These are phyloP conservation scores for Pammene aurita DNA, from an alignment of 2,888 invertebrate species.

Conservation along the genomic window DNA sequence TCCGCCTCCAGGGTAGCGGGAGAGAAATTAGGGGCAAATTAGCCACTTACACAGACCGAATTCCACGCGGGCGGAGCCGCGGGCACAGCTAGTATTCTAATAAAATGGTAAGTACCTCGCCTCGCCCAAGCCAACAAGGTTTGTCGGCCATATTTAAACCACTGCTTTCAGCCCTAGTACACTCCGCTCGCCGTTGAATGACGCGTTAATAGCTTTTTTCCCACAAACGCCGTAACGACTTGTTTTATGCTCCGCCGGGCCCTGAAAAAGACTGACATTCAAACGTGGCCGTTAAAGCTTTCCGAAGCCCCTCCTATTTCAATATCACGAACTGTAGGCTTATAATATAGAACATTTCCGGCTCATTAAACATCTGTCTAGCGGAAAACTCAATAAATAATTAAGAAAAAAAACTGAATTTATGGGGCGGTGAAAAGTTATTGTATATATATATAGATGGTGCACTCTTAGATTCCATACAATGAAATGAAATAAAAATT, in stretches of 20 bases:
- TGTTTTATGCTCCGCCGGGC: constrained; percentile 9
- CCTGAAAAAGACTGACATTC: background rate
- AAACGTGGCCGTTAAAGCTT: background rate
- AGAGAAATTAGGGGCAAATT: too few relatives aligned
- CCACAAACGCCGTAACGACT: constrained; percentile 25
- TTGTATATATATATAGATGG: too few relatives aligned
- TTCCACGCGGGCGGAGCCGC: too few relatives aligned
- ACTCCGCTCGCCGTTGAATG: constrained; percentile 24
- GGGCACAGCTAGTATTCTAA: too few relatives aligned
- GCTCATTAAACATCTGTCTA: too few relatives aligned
- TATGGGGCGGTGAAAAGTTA: too few relatives aligned
- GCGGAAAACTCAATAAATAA: too few relatives aligned
- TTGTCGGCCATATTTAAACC: constrained; percentile 14
- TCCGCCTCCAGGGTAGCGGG: too few relatives aligned
- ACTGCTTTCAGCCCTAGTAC: constrained; percentile 7
- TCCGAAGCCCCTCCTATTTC: background rate
- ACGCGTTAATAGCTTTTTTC: constrained; percentile 31
- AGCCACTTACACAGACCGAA: too few relatives aligned
- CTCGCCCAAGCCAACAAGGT: background rate
- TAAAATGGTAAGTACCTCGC: background rate
- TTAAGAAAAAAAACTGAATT: too few relatives aligned
- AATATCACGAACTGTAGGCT: background rate
- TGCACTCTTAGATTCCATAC: too few relatives aligned
- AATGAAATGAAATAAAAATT: too few relatives aligned
- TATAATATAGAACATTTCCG: background rate